Conservation (phyloP, 2,888 invertebrate species). For the Megamerina dolium region DNA sequence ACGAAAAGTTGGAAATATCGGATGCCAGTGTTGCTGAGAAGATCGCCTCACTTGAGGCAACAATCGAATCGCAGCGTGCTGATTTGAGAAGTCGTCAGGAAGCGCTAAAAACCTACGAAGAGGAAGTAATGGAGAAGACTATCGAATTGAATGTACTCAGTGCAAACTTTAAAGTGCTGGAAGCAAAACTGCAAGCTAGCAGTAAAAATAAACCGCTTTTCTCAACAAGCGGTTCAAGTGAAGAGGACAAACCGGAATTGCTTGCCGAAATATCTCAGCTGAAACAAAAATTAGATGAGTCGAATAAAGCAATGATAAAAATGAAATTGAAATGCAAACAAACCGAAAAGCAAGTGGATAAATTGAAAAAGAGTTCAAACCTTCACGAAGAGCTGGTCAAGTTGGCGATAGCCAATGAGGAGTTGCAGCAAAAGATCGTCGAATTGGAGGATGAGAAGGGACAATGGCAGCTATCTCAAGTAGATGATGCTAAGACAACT, state of each 20-base stretch:
- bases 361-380: conserved; percentile 62
- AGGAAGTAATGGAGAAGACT: conserved; percentile 53
- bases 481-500: conserved; percentile 15
- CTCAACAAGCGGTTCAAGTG: conserved; percentile 28
- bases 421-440: conserved; percentile 67
- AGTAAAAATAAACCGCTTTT: conserved; percentile 39
- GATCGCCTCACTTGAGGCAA: conserved; percentile 48
- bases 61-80: conserved; percentile 49
- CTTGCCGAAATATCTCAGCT: conserved; percentile 50
- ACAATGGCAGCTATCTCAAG: conserved; percentile 65
- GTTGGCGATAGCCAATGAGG: conserved; percentile 58
- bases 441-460: conserved; percentile 89
- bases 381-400: conserved; percentile 62
- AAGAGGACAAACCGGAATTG: conserved; percentile 28
- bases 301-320: conserved; percentile 57
- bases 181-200: conserved; percentile 41
- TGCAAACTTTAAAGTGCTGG: conserved; percentile 47
- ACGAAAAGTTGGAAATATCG: conserved; percentile 53
- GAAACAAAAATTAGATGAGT: conserved; percentile 65
- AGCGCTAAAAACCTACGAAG: conserved; percentile 53
- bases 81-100: conserved; percentile 54
- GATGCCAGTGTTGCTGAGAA: conserved; percentile 49
- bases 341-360: conserved; percentile 67
- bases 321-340: conserved; percentile 60
- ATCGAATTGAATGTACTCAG: conserved; percentile 53